A percentile compares a stretch with the other conserved stretches of the same genome.
Conservation (phyloP, 2,113 vertebrate species). For the Paramisgurnus dabryanus region DNA sequence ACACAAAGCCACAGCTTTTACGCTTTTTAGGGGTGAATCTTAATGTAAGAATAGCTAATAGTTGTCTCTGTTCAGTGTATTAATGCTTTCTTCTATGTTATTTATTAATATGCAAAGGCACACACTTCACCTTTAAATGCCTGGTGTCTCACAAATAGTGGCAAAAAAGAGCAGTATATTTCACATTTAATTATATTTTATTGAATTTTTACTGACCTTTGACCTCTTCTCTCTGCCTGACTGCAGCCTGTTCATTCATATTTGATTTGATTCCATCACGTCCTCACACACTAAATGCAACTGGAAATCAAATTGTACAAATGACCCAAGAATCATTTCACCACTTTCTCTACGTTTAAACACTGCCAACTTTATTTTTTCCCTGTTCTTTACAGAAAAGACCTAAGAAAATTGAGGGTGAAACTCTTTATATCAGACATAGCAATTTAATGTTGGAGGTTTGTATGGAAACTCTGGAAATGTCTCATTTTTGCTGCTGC, state of each 20-base stretch:
- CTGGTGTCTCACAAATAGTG: not conserved
- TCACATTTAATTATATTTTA: not conserved
- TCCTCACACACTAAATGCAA: conserved; percentile 33
- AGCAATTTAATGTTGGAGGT: conserved; percentile 99
- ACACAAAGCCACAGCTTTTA: too few relatives aligned
- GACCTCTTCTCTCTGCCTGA: conserved; percentile 3
- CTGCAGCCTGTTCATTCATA: conserved; percentile 27
- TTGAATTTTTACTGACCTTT: not conserved
- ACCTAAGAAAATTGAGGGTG: conserved; percentile 98
- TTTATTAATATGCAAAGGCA: too few relatives aligned
- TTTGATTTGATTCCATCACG: conserved; percentile 37
- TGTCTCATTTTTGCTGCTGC: conserved; percentile 50
- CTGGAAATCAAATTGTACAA: conserved; percentile 41
- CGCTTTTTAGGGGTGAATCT: too few relatives aligned
- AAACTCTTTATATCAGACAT: conserved; percentile 99
- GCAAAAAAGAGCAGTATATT: not conserved
- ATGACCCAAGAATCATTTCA: conserved; percentile 31
- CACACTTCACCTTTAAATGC: not conserved
- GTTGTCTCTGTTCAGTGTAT: too few relatives aligned
- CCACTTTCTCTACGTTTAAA: conserved; percentile 60
- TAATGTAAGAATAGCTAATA: too few relatives aligned
- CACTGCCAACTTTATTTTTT: conserved; percentile 77
- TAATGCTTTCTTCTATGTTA: too few relatives aligned
- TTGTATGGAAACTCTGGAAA: conserved; percentile 86
- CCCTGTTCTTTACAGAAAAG: conserved; percentile 92